Evolutionary conservation across 2,113 vertebrate species (phyloP), one percentile per base, ranked within the genome.

Genomic region (Lipophrys pholis): DNA sequence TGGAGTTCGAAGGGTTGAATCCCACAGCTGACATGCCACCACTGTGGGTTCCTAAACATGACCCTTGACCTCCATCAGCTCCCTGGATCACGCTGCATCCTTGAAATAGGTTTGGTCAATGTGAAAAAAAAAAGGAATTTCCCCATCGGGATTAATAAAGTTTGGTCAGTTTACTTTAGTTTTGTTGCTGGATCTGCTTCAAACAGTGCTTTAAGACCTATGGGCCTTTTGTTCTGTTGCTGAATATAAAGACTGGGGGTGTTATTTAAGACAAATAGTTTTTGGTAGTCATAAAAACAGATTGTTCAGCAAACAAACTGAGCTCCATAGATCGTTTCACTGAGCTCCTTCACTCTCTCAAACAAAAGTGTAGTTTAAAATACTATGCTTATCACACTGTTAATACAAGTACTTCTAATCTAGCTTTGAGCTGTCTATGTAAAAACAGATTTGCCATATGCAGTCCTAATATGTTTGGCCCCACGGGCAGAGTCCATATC

Each of bases 361-460:
- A 63, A 62, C 66, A 49, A 9, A 51, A 11, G 11, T 53, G 1
- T 1, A 65, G 60, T 54, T 79, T 50, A 11, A 15, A 45, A 42
- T 66, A 65, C 40, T 41, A 12, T 59, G 10, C 52, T 72, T 40
- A 71, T 78, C 41, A 61, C 35, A 46, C 21, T 17, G 69, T 48
- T 70, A 69, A 69, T 14, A 73, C 58, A 56, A 16, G 59, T 21
- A 50, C 15, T 65, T 43, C 55, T 55, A 73, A 80, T 80, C 52
- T 62, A 6, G 7, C 35, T 52, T 58, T 0, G 54, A 42, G 12
- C 46, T 65, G 38, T 30, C 56, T 50, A 21, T 67, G 48, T 71
- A 45, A 39, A 73, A 72, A 79, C 39, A 73, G 41, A 69, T 73
- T 45, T 72, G 30, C 42, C 59, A 51, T 53, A 45, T 17, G 54